Percentiles rank a stretch among this genome's conserved stretches.
Evolutionary conservation across 1,140 invertebrate species (phyloP).

Genomic region (Antheraea mylitta): DNA sequence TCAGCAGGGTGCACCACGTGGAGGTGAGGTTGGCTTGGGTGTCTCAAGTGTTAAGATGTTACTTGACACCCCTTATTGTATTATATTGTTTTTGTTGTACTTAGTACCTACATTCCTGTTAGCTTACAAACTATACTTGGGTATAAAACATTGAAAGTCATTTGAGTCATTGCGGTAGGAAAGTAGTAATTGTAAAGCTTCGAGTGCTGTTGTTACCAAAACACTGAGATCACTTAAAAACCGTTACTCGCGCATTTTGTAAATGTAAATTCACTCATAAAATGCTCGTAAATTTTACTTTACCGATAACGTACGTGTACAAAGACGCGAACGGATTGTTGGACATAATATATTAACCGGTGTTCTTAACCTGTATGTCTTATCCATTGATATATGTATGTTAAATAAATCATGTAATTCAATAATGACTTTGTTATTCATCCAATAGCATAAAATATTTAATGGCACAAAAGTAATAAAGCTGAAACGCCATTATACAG

Average conservation of each 20-base stretch:
- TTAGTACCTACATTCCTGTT: too few species aligned
- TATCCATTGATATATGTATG: background rate
- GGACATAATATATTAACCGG: background rate
- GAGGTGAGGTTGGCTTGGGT: too few species aligned
- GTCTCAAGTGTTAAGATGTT: too few species aligned
- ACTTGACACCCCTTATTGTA: too few species aligned
- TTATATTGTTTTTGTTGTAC: too few species aligned
- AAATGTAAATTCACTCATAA: conserved; percentile 62
- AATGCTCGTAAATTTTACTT: conserved; percentile 49
- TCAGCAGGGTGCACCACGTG: too few species aligned
- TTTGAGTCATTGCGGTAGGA: background rate
- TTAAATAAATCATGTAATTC: background rate
- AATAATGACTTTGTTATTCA: background rate
- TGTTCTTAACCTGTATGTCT: background rate
- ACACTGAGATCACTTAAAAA: conserved; percentile 41
- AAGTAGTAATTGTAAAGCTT: background rate
- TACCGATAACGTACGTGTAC: conserved; percentile 31
- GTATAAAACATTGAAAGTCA: background rate
- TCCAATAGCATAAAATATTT: background rate
- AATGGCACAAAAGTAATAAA: background rate
- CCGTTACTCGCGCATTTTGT: conserved; percentile 51
- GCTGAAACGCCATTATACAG: too few species aligned
- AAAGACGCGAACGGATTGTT: conserved; percentile 20
- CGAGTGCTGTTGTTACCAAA: conserved; percentile 25
- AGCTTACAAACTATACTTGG: too few species aligned